Evolutionary conservation across 2,113 vertebrate species (phyloP).

Genomic region (Butorides virescens): DNA sequence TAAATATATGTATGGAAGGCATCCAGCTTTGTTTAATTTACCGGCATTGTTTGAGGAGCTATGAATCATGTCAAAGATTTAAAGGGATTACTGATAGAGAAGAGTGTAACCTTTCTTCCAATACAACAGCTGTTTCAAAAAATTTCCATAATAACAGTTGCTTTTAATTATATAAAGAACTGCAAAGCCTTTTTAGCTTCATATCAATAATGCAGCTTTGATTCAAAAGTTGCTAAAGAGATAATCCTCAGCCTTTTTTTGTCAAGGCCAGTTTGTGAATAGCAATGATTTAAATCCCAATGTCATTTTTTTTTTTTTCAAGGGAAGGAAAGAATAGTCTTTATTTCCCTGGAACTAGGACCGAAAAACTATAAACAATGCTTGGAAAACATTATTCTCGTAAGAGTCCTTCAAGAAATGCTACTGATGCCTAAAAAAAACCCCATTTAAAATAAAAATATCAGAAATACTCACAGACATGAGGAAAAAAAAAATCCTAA

Average conservation of each 20-base stretch:
- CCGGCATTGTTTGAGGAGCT: constrained; percentile 13
- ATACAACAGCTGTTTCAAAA: constrained; percentile 56
- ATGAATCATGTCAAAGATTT: constrained; percentile 65
- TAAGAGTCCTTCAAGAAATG: background rate
- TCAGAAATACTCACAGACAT: background rate
- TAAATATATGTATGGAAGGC: constrained; percentile 28
- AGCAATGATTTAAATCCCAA: constrained; percentile 52
- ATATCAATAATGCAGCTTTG: constrained; percentile 68
- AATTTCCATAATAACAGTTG: constrained; percentile 64
- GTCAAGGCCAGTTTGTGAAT: constrained; percentile 29
- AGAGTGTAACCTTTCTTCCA: constrained; percentile 52
- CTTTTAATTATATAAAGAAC: constrained; percentile 72
- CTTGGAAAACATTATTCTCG: background rate
- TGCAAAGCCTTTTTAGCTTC: constrained; percentile 59
- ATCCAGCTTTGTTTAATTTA: constrained; percentile 43
- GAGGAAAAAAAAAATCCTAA: background rate
- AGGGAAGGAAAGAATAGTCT: background rate
- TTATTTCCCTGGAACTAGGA: background rate
- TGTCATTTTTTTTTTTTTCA: constrained; percentile 24
- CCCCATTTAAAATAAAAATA: background rate
- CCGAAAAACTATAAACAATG: constrained; percentile 27
- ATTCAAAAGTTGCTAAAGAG: constrained; percentile 64
- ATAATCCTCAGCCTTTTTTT: constrained; percentile 58
- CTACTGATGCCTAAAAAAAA: background rate
- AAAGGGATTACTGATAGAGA: constrained; percentile 65